Evolutionary conservation across 2,888 invertebrate species (phyloP), one percentile per base, ranked within the genome.

Genomic region (Notocelia uddmanniana): DNA sequence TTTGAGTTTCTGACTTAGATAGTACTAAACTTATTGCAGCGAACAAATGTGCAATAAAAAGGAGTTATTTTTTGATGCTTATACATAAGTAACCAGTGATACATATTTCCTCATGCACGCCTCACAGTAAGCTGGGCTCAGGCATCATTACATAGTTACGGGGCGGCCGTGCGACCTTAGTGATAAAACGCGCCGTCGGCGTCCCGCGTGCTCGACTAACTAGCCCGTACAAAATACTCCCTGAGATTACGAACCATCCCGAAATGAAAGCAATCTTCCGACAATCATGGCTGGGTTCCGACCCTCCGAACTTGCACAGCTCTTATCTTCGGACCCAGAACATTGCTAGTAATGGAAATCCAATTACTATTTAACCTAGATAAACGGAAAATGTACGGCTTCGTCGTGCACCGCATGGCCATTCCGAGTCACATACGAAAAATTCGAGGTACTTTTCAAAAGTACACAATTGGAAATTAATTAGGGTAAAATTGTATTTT

Each of bases 331-430:
- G 78, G 82, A 83, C 85, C 87, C 85, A 84, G 79, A 81, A 83
- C 85, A 83, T 89, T 87, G 85, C 84, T 80, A 81, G 86, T 89
- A 91, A 90, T 89, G 86, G 87, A 88, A 89, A 88, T 88, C 86
- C 86, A 89, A 89, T 89, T 87, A 89, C 88, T 87, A 87, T 89
- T 89, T 87, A 83, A 84, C 78, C 82, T 82, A 89, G 85, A 87
- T 88, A 88, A 87, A 87, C 86, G 82, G 77, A 81, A 85, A 83
- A 85, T 85, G 85, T 88, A 85, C 80, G 81, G 81, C 45, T 79
- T 75, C 73, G 74, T 76, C 76, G 75, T 77, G 75, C 76, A 74
- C 76, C 79, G 74, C 75, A 78, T 74, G 74, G 78, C 77, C 78
- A 74, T 76, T 73, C 54, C 73, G 76, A 78, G 73, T 74, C 77